Evolutionary conservation across 2,113 vertebrate species (phyloP), one percentile per base, ranked within the genome.

Genomic region (Leptobrachium leishanense): DNA sequence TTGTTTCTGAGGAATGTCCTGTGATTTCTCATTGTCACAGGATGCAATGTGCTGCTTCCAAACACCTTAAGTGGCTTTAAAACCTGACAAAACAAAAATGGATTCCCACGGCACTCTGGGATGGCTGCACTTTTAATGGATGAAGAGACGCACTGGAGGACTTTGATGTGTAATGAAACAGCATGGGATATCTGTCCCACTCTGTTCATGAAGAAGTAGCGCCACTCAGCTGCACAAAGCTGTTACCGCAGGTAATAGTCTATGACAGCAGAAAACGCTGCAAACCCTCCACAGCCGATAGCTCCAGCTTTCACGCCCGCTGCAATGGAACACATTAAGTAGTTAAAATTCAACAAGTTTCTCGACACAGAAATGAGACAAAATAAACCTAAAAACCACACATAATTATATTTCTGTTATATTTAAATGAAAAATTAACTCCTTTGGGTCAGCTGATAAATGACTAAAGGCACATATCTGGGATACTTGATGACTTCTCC

Each of bases 231-330:
- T 31, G 82, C 80, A 43, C 8, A 2, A 2, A 0, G 0, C 79
- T 7, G 74, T 94, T 93, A 98, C 71, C 96, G 88, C 0, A 98
- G 87, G 77, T 99, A 98, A 84, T 99, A 98, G 85, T 99, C 94
- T 0, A 99, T 98, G 0, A 95, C 97, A 1, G 97, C 97, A 0
- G 98, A 99, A 85, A 99, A 99, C 0, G 96, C 97, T 3, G 97
- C 97, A 44, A 99, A 99, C 12, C 97, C 98, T 59, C 95, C 97
- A 65, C 98, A 99, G 77, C 98, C 96, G 2, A 99, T 90, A 67
- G 91, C 88, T 1, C 98, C 98, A 0, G 97, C 98, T 88, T 98
- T 97, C 55, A 96, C 63, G 2, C 97, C 97, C 79, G 98, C 98
- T 99, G 89, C 75, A 87, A 15, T 11, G 62, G 31, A 8, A n/a